A percentile compares a stretch with the other conserved stretches of the same genome.
Conservation (phyloP, 2,113 vertebrate genomes). For the Hucho hucho region DNA sequence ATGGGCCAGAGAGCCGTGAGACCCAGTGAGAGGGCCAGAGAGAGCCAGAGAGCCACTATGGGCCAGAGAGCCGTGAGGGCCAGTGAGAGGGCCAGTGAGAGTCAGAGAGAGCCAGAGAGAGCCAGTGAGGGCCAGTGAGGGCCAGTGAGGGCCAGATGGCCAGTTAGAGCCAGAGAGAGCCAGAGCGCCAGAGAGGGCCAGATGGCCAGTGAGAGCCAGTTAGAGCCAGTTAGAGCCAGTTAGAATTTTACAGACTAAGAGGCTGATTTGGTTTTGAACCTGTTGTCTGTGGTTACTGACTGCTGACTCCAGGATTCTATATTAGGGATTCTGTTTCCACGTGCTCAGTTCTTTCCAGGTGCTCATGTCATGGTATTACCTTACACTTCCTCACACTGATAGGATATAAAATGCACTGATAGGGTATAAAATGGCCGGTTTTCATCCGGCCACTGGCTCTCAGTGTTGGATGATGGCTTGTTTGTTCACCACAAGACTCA, state of each 20-base stretch:
- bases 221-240: not conserved
- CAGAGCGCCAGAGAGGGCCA: too few relatives aligned
- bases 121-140: not conserved
- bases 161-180: too few relatives aligned
- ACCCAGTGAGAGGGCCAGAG: too few relatives aligned
- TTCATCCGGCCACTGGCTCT: not conserved
- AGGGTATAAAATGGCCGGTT: not conserved
- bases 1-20: too few relatives aligned
- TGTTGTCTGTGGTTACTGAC: slow-evolving; percentile 2
- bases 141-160: too few relatives aligned
- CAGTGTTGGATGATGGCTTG: not conserved
- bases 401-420: not conserved
- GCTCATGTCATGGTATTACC: not conserved
- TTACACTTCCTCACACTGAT: not conserved
- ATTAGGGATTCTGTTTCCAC: not conserved
- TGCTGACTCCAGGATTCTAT: slow-evolving; percentile 11
- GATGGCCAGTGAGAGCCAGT: too few relatives aligned
- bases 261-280: not conserved
- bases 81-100: too few relatives aligned
- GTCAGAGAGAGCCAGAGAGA: too few relatives aligned
- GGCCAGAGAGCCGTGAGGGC: too few relatives aligned
- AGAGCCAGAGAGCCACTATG: too few relatives aligned
- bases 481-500: not conserved
- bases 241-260: too few relatives aligned
- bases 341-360: not conserved